phyloP scores from a whole-genome alignment of 2,113 vertebrate genomes.

The Indicator indicator region DNA sequence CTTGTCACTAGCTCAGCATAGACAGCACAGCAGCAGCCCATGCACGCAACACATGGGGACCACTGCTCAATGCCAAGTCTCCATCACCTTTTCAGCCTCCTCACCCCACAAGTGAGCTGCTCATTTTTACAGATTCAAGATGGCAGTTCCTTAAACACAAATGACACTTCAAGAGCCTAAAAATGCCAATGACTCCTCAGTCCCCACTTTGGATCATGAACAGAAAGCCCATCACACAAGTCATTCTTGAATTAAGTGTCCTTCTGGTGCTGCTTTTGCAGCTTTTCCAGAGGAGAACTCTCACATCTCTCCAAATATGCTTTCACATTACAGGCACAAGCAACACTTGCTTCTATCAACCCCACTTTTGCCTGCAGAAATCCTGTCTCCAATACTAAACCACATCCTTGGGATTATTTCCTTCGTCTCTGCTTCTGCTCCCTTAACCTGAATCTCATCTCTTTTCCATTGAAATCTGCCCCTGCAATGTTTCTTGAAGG shows the following conservation, averaged over 20 bases:
- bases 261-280: not conserved
- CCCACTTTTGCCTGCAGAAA: not conserved
- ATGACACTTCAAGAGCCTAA: not conserved
- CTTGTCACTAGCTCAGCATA: accelerated
- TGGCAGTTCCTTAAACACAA: not conserved
- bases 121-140: not conserved
- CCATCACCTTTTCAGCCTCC: not conserved
- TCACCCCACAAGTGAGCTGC: not conserved
- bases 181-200: not conserved
- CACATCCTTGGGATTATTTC: not conserved
- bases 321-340: not conserved
- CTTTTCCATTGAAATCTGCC: not conserved
- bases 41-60: accelerated
- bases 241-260: not conserved
- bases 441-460: no score
- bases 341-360: not conserved
- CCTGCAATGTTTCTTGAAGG: not conserved
- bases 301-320: not conserved
- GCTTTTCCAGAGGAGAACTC: not conserved
- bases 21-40: accelerated
- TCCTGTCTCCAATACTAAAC: not conserved
- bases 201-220: not conserved
- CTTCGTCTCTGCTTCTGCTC: not conserved
- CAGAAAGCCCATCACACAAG: not conserved
- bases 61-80: not conserved